phyloP scores from a whole-genome alignment of 2,888 invertebrate genomes.

The Calameuta idolon region DNA sequence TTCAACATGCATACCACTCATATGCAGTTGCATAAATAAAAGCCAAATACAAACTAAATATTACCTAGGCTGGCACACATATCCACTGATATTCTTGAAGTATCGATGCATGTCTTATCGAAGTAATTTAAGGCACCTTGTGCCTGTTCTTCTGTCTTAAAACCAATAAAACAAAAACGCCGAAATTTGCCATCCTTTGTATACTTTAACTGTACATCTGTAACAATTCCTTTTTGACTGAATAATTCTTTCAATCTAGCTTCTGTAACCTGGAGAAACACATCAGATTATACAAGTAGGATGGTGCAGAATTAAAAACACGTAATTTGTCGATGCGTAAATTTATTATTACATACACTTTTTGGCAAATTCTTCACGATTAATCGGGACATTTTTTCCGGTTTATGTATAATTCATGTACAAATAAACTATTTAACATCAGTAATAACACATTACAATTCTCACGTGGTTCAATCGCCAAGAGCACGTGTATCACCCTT shows the following conservation, averaged over 20 bases:
- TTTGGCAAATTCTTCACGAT: constrained; percentile 93
- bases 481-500: background rate
- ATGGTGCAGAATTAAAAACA: constrained; percentile 17
- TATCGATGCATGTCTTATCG: constrained; percentile 86
- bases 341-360: constrained; percentile 73
- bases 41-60: constrained; percentile 25
- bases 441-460: background rate
- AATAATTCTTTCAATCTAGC: constrained; percentile 83
- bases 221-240: constrained; percentile 84
- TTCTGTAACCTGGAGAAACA: constrained; percentile 78
- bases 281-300: constrained; percentile 19
- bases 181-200: constrained; percentile 92
- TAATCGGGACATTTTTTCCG: constrained; percentile 79
- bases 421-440: background rate
- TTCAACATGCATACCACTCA: background rate
- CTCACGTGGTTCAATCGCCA: background rate
- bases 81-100: constrained; percentile 84
- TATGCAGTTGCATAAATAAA: background rate
- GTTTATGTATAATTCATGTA: background rate
- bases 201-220: constrained; percentile 94
- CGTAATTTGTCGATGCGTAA: background rate
- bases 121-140: constrained; percentile 81
- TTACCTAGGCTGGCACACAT: constrained; percentile 77
- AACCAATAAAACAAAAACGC: constrained; percentile 95
- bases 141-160: constrained; percentile 84